Conservation (phyloP, 2,797 vertebrate genomes). For the Onychomys leucogaster region DNA sequence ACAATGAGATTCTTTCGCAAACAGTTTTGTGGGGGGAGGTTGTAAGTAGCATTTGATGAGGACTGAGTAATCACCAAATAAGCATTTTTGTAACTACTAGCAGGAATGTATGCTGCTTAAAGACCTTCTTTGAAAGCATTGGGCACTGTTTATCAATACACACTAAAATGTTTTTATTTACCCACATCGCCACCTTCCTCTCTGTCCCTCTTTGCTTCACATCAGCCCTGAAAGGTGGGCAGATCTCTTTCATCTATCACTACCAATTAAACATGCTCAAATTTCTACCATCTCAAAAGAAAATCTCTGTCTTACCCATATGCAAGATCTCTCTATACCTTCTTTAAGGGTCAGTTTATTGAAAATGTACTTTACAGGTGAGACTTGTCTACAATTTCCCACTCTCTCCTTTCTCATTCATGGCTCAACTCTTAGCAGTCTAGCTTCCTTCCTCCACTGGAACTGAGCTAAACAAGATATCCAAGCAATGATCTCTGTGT, state of each 20-base stretch:
- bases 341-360: constrained; percentile 42
- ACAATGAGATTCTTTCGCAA: constrained; percentile 58
- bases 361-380: constrained; percentile 50
- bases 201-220: neutral
- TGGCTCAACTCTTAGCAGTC: constrained; percentile 1
- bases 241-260: constrained; percentile 8
- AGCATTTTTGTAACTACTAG: constrained; percentile 29
- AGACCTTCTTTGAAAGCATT: constrained; percentile 49
- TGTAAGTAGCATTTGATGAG: constrained; percentile 34
- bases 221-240: neutral
- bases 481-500: neutral
- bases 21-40: neutral
- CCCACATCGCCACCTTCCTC: neutral
- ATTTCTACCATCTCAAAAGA: constrained; percentile 30
- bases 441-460: constrained; percentile 8
- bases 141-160: constrained; percentile 8
- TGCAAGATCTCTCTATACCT: neutral
- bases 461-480: constrained; percentile 45
- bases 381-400: constrained; percentile 17
- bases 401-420: constrained; percentile 36
- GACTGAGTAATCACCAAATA: constrained; percentile 33
- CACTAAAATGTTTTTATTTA: neutral
- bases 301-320: neutral
- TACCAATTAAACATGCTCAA: constrained; percentile 52
- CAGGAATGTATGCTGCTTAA: neutral